These are phyloP conservation scores for Drosophila mauritiana DNA, from an alignment of 1,140 invertebrate genomes.

Conservation along the genomic window DNA sequence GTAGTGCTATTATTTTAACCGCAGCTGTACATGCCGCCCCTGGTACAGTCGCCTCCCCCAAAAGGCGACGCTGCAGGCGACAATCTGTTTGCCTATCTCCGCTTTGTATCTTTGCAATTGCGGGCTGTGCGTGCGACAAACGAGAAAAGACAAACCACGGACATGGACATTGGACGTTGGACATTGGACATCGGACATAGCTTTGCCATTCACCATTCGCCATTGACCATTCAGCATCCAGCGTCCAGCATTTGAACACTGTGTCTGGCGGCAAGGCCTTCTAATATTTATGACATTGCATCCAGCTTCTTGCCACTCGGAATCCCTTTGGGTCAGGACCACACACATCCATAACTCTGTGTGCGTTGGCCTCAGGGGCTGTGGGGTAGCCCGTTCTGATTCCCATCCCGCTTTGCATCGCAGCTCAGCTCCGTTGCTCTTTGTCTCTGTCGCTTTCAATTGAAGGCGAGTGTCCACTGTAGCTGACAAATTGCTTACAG, in stretches of 20 bases:
- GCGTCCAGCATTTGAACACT: constrained; percentile 4
- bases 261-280: constrained; percentile 47
- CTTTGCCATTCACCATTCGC: constrained; percentile 17
- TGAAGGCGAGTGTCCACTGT: not conserved
- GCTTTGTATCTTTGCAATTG: constrained; percentile 61
- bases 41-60: not conserved
- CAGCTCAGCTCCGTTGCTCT: not conserved
- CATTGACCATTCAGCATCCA: constrained; percentile 23
- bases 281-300: constrained; percentile 74
- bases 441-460: constrained; percentile 4
- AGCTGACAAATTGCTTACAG: not conserved
- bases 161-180: constrained; percentile 1
- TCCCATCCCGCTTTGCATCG: not conserved
- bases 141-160: constrained; percentile 25
- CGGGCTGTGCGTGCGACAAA: constrained; percentile 42
- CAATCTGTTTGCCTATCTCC: constrained; percentile 76
- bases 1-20: no score
- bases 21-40: no score
- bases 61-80: constrained; percentile 62
- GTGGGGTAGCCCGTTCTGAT: not conserved
- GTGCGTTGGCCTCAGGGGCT: constrained; percentile 4
- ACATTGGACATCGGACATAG: constrained; percentile 5
- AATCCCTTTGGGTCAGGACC: constrained; percentile 22
- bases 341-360: constrained; percentile 35
- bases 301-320: constrained; percentile 2